phyloP scores from a whole-genome alignment of 2,113 vertebrate genomes.

The Ursus arctos region DNA sequence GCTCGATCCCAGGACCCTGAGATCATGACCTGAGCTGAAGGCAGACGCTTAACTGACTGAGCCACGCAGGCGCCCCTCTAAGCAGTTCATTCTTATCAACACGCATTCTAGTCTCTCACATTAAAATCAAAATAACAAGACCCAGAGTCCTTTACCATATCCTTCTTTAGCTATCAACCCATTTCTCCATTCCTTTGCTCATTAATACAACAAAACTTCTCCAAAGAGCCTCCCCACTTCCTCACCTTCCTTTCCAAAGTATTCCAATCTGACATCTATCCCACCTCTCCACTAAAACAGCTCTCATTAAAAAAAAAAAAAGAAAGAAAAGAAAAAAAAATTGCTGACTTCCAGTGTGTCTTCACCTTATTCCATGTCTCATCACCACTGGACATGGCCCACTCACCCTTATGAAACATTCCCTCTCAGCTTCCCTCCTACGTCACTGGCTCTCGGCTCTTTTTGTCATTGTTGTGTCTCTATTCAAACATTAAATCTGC shows the following conservation, averaged over 20 bases:
- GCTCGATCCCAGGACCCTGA: too few relatives aligned
- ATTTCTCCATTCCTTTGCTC: background rate
- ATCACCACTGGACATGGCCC: background rate
- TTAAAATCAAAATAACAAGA: background rate
- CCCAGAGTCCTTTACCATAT: background rate
- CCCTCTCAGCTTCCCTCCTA: background rate
- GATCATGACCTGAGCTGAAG: too few relatives aligned
- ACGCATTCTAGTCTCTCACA: background rate
- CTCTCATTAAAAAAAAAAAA: background rate
- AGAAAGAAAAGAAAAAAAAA: background rate
- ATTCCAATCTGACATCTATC: background rate
- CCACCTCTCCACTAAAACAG: background rate
- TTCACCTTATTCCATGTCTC: background rate
- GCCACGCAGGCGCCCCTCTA: background rate
- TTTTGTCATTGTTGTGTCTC: background rate
- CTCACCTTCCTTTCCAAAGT: background rate
- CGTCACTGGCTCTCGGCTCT: background rate
- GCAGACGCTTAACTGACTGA: too few relatives aligned
- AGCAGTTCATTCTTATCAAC: background rate
- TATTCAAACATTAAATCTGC: background rate
- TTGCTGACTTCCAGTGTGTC: too few relatives aligned
- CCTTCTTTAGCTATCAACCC: background rate
- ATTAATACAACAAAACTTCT: background rate
- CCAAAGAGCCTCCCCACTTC: background rate
- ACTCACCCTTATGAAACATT: background rate